A percentile compares a stretch with the other conserved stretches of the same genome.
phyloP scores from a whole-genome alignment of 1,140 invertebrate species.

The Druon quercuslanigerum region DNA sequence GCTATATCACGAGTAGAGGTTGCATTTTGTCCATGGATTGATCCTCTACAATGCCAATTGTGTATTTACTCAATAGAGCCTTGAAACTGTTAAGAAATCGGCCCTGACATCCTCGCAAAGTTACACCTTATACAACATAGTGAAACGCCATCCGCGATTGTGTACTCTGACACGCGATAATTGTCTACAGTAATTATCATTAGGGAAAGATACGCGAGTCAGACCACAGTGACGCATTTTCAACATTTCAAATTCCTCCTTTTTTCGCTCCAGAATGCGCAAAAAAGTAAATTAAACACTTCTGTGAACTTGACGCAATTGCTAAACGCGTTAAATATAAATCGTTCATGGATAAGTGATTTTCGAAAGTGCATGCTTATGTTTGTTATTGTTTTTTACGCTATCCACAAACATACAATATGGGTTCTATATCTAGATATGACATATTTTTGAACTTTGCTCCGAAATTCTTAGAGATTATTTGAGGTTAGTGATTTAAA shows the following conservation, averaged over 20 bases:
- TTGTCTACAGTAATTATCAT: conserved; percentile 19
- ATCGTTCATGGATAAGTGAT: no score
- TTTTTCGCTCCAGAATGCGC: not conserved
- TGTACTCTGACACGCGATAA: conserved; percentile 31
- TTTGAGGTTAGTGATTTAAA: no score
- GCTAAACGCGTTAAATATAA: not conserved
- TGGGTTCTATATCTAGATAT: no score
- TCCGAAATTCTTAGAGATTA: no score
- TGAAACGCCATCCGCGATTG: conserved; percentile 23
- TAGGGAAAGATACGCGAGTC: conserved; percentile 6
- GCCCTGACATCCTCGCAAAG: conserved; percentile 49
- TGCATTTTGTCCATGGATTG: conserved; percentile 1
- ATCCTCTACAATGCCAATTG: conserved; percentile 39
- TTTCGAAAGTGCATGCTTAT: no score
- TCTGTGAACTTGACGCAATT: conserved; percentile 33
- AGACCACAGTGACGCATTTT: not conserved
- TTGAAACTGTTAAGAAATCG: conserved; percentile 52
- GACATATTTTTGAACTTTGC: no score
- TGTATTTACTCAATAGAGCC: conserved; percentile 51
- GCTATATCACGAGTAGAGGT: not conserved
- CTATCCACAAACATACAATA: no score
- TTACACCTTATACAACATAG: conserved; percentile 33
- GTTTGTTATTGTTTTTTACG: no score
- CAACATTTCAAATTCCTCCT: not conserved
- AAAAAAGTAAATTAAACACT: conserved; percentile 48